A percentile compares a stretch with the other conserved stretches of the same genome.
These are phyloP conservation scores for Rhamphomyia laevipes DNA, from an alignment of 2,888 invertebrate species.

Conservation along the genomic window DNA sequence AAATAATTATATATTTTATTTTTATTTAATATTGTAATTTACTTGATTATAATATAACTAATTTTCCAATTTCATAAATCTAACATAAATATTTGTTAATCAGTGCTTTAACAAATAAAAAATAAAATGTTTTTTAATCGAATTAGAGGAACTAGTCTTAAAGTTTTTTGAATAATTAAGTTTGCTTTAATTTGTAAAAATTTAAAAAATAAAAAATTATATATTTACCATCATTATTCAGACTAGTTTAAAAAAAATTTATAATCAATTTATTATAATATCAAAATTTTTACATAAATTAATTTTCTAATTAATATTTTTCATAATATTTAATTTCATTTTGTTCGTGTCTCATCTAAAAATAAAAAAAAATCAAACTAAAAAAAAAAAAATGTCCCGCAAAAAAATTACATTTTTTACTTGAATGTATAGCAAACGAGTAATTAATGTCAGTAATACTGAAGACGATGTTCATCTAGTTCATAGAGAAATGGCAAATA, in stretches of 20 bases:
- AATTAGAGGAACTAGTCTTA: constrained; percentile 8
- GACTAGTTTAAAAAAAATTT: no score
- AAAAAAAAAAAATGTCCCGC: constrained; percentile 3
- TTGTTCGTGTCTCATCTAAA: neutral
- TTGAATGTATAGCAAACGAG: constrained; percentile 64
- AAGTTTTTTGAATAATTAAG: no score
- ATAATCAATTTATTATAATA: no score
- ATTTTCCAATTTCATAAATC: constrained; percentile 13
- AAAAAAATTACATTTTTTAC: constrained; percentile 25
- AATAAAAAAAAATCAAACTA: constrained; percentile 5
- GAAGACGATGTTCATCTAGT: constrained; percentile 64
- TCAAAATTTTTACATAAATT: neutral
- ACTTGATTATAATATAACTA: constrained; percentile 23
- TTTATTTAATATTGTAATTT: neutral
- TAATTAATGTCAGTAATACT: constrained; percentile 61
- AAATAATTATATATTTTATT: neutral
- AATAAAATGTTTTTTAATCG: neutral
- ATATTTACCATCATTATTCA: neutral
- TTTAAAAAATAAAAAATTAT: neutral
- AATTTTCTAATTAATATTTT: neutral
- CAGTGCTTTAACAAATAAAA: neutral
- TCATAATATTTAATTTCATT: neutral
- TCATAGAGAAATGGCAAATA: constrained; percentile 55
- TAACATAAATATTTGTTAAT: constrained; percentile 7
- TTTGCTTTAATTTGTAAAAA: no score